phyloP scores from a whole-genome alignment of 2,113 vertebrate species.

The Laticauda laticaudata region DNA sequence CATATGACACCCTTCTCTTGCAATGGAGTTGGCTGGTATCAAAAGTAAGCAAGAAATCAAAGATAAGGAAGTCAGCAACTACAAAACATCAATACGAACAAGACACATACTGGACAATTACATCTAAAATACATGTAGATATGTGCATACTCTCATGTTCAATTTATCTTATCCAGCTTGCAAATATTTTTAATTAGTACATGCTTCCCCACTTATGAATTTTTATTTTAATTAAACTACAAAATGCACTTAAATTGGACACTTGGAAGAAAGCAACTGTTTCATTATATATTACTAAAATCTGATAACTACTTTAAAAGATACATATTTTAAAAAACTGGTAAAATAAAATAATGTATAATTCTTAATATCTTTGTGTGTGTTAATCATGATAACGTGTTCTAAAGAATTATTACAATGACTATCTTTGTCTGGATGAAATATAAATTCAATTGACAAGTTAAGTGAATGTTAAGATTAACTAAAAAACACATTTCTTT shows the following conservation, averaged over 20 bases:
- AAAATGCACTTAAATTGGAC: constrained; percentile 8
- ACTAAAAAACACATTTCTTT: neutral
- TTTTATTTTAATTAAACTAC: constrained; percentile 12
- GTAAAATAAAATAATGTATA: neutral
- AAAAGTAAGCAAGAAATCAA: constrained; percentile 63
- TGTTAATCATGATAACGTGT: neutral
- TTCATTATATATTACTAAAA: constrained; percentile 15
- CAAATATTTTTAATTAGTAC: constrained; percentile 31
- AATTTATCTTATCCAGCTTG: constrained; percentile 51
- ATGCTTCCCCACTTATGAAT: constrained; percentile 5
- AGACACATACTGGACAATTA: constrained; percentile 52
- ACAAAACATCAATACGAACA: constrained; percentile 58
- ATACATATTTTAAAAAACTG: neutral
- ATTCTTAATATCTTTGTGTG: neutral
- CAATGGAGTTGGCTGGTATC: constrained; percentile 65
- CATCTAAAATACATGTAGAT: constrained; percentile 46
- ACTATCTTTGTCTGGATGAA: neutral
- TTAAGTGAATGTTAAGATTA: neutral
- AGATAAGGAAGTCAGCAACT: constrained; percentile 50
- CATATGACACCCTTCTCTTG: constrained; percentile 56
- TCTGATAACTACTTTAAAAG: neutral
- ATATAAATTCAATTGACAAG: neutral
- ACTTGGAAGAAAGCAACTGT: neutral
- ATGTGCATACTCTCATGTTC: constrained; percentile 26
- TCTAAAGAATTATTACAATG: neutral